These are phyloP conservation scores for Mellivora capensis DNA, from an alignment of 2,113 vertebrate species.

Conservation along the genomic window DNA sequence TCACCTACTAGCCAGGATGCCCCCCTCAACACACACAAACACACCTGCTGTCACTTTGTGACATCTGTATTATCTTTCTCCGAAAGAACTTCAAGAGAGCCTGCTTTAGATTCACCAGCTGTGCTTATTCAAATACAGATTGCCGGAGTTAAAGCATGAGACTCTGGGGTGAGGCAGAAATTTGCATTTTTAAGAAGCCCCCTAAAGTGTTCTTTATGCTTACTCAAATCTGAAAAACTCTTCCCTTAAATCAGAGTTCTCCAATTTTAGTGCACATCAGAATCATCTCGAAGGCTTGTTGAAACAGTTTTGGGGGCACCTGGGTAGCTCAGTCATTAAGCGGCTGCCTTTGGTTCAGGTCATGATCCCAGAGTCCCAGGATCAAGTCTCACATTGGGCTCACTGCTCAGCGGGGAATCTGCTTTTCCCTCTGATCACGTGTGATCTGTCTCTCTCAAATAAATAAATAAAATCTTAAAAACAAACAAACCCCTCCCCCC, in stretches of 20 bases:
- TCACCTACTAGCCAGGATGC: neutral
- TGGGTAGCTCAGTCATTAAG: no score
- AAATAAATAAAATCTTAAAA: no score
- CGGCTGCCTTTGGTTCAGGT: no score
- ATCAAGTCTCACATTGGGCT: no score
- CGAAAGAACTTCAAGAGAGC: neutral
- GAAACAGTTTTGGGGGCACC: neutral
- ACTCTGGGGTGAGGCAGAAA: neutral
- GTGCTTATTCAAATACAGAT: neutral
- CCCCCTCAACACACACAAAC: neutral
- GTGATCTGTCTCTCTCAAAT: no score
- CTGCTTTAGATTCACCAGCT: neutral
- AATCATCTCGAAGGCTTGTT: neutral
- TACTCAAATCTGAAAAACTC: neutral
- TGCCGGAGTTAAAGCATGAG: neutral
- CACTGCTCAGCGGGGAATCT: no score
- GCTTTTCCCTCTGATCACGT: no score
- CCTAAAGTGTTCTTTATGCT: neutral
- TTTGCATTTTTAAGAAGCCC: neutral
- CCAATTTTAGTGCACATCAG: neutral
- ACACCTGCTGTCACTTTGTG: neutral
- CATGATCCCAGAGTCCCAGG: no score
- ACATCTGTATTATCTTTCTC: neutral
- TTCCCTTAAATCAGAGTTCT: neutral
- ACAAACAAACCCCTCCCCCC: neutral